Percentiles rank a stretch among this genome's conserved stretches.
phyloP scores from a whole-genome alignment of 2,797 vertebrate species.

The Peromyscus aztecus region DNA sequence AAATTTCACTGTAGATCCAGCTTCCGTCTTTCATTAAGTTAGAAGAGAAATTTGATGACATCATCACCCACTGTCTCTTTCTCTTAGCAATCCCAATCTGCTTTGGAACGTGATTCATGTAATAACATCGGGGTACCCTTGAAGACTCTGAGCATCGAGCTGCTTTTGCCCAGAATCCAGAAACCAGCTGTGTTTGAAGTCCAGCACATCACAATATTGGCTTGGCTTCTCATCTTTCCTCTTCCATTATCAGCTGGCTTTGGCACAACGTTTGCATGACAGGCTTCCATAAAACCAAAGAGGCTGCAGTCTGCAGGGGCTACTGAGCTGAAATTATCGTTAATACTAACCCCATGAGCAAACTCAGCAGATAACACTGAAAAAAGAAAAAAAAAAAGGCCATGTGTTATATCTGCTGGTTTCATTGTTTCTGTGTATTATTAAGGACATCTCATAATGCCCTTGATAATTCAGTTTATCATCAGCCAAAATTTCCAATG shows the following conservation, averaged over 20 bases:
- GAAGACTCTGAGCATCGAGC: conserved; percentile 83
- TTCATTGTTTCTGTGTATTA: conserved; percentile 88
- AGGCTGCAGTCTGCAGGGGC: conserved; percentile 90
- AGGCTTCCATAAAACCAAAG: conserved; percentile 92
- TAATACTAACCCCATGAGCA: conserved; percentile 86
- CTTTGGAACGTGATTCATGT: conserved; percentile 89
- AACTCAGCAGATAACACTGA: conserved; percentile 86
- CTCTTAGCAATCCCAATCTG: conserved; percentile 90
- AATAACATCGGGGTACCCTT: conserved; percentile 87
- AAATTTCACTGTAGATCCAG: conserved; percentile 93
- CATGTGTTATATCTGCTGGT: conserved; percentile 88
- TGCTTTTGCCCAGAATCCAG: conserved; percentile 88
- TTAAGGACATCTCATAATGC: conserved; percentile 86
- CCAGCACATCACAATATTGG: conserved; percentile 90
- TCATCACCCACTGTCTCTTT: conserved; percentile 87
- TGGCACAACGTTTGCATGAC: conserved; percentile 92
- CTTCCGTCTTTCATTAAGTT: conserved; percentile 90
- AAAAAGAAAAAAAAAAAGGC: conserved; percentile 74
- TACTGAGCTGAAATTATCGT: conserved; percentile 86
- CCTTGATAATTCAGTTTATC: conserved; percentile 89
- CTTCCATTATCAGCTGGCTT: conserved; percentile 92
- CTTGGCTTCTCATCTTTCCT: conserved; percentile 91
- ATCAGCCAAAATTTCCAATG: conserved; percentile 90
- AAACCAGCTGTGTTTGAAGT: conserved; percentile 90
- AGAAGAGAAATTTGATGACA: conserved; percentile 89